A percentile compares a stretch with the other conserved stretches of the same genome.
Evolutionary conservation across 64 coral and sea anemone species (phyloP).

Genomic region (Hydrozoanthus tunicans): DNA sequence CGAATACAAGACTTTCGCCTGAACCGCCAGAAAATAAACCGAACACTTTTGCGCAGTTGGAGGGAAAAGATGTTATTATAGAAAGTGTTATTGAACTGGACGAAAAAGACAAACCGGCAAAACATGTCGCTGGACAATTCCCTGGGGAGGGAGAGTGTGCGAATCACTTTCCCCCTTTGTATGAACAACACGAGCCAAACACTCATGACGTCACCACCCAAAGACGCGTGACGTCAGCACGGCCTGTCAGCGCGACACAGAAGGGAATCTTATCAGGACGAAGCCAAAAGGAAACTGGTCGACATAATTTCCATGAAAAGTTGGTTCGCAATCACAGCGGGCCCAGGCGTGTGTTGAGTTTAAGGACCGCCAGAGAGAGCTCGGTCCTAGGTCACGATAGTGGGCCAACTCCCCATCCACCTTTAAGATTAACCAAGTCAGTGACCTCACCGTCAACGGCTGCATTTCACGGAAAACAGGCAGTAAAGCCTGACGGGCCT

Average conservation of each 20-base stretch:
- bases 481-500: not conserved
- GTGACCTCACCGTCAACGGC: no score
- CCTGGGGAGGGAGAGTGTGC: not conserved
- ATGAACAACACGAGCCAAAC: not conserved
- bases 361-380: constrained; percentile 15
- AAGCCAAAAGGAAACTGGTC: not conserved
- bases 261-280: not conserved
- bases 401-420: not conserved
- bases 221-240: not conserved
- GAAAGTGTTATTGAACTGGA: constrained; percentile 26
- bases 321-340: constrained; percentile 16
- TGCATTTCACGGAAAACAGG: not conserved
- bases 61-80: constrained; percentile 28
- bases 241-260: not conserved
- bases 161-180: not conserved
- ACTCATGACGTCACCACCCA: not conserved
- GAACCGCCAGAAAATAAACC: not conserved
- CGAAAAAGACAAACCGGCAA: not conserved
- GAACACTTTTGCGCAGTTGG: not conserved
- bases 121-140: not conserved
- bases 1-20: not conserved
- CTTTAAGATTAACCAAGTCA: not conserved
- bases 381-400: not conserved
- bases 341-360: constrained; percentile 28
- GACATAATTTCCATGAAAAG: not conserved